Percentiles rank a stretch among this genome's conserved stretches.
Conservation (phyloP, 2,888 invertebrate species). For the Meiosimyza platycephala region DNA sequence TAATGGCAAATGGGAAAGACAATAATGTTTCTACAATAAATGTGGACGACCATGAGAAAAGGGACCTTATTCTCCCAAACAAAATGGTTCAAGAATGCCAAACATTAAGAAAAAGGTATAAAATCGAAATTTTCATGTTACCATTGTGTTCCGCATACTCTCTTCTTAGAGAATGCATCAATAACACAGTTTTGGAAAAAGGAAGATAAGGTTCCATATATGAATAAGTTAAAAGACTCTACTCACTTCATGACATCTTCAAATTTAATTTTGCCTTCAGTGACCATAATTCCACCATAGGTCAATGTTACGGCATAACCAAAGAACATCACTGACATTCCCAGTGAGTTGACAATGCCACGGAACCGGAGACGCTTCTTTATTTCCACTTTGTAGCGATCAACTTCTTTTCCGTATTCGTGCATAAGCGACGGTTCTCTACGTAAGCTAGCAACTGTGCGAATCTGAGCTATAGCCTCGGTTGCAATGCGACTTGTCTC, state of each 20-base stretch:
- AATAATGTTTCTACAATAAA: neutral
- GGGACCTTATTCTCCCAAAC: too few species aligned
- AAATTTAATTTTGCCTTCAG: constrained; percentile 72
- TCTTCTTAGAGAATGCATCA: too few species aligned
- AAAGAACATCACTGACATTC: constrained; percentile 77
- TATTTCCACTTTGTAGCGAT: constrained; percentile 68
- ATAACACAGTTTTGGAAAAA: neutral
- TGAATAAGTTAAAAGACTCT: neutral
- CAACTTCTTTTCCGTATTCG: constrained; percentile 72
- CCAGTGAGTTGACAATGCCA: constrained; percentile 77
- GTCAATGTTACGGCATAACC: constrained; percentile 78
- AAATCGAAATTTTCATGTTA: too few species aligned
- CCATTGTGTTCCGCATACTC: too few species aligned
- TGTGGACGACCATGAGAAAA: too few species aligned
- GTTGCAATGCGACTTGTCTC: constrained; percentile 78
- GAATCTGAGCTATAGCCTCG: constrained; percentile 78
- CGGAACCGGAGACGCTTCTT: constrained; percentile 71
- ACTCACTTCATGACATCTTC: constrained; percentile 78
- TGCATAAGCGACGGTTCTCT: constrained; percentile 72
- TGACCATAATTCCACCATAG: constrained; percentile 78
- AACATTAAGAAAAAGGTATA: too few species aligned
- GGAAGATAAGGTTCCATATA: neutral
- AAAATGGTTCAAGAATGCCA: too few species aligned
- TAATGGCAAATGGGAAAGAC: constrained; percentile 52
- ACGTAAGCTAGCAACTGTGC: constrained; percentile 75